Evolutionary conservation across 1,140 invertebrate species (phyloP).

Genomic region (Choristoneura fumiferana): DNA sequence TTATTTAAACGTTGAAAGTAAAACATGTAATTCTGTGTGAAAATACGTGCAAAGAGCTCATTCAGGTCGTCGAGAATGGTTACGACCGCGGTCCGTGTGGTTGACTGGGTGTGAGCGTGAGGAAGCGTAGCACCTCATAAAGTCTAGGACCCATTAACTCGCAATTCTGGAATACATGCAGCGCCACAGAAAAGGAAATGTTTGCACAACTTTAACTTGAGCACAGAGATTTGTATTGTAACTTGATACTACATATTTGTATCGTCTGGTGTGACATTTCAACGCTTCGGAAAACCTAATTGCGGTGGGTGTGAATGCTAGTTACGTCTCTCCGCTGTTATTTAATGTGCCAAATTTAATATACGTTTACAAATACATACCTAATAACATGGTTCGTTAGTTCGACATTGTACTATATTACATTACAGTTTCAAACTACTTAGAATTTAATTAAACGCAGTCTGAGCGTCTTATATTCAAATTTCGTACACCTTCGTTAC

Average conservation of each 20-base stretch:
- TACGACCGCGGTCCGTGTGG: neutral
- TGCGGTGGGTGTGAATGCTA: neutral
- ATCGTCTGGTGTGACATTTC: too few species aligned
- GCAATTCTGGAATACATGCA: constrained; percentile 11
- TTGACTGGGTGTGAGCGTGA: constrained; percentile 17
- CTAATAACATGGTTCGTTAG: constrained; percentile 12
- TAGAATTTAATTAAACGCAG: constrained; percentile 14
- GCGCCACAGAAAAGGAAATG: neutral
- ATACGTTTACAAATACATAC: constrained; percentile 7
- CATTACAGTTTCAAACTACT: constrained; percentile 16
- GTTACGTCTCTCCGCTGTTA: neutral
- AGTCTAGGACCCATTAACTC: constrained; percentile 30
- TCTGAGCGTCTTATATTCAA: constrained; percentile 6
- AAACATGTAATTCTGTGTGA: constrained; percentile 21
- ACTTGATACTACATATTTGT: neutral
- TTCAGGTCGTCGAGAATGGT: constrained; percentile 24
- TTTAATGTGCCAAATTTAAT: neutral
- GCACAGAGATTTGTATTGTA: neutral
- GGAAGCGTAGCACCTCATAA: constrained; percentile 36
- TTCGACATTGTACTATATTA: constrained; percentile 14
- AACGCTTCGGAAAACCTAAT: too few species aligned
- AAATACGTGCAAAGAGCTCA: constrained; percentile 34
- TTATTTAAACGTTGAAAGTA: constrained; percentile 8
- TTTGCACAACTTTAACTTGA: too few species aligned
- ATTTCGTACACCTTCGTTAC: constrained; percentile 5